Evolutionary conservation across 2,888 invertebrate species (phyloP).

Genomic region (Escarpia spicata): DNA sequence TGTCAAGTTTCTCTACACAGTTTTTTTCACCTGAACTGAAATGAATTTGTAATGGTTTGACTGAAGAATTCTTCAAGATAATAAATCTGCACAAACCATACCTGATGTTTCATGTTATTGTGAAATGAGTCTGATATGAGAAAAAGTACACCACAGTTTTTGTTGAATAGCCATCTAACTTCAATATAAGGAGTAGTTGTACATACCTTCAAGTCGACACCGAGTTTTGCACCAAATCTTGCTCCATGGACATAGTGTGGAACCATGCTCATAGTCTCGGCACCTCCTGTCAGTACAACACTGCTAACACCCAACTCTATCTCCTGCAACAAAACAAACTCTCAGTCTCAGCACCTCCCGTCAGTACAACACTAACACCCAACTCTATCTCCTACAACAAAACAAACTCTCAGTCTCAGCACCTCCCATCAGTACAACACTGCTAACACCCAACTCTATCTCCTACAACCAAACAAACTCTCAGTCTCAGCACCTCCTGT

Average conservation of each 20-base stretch:
- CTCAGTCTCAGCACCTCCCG: not conserved
- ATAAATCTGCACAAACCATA: too few relatives aligned
- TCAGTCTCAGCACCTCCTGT: not conserved
- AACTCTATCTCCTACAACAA: constrained; percentile 1
- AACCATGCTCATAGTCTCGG: constrained; percentile 94
- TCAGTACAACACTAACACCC: not conserved
- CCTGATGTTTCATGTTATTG: too few relatives aligned
- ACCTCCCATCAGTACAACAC: not conserved
- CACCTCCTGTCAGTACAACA: constrained; percentile 71
- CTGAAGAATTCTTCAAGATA: too few relatives aligned
- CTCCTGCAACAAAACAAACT: not conserved
- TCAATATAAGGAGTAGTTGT: constrained; percentile 14
- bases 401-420: not conserved
- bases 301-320: not conserved
- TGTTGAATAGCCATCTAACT: not conserved
- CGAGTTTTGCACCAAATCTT: constrained; percentile 88
- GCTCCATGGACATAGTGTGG: constrained; percentile 84
- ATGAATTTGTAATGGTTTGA: too few relatives aligned
- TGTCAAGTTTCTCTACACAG: too few relatives aligned
- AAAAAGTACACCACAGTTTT: not conserved
- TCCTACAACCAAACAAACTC: not conserved
- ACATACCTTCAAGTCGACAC: constrained; percentile 70
- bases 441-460: not conserved
- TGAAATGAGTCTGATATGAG: too few relatives aligned
- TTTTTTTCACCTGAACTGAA: too few relatives aligned